A percentile compares a stretch with the other conserved stretches of the same genome.
Evolutionary conservation across 2,113 vertebrate species (phyloP).

Genomic region (Terrapene triunguis): DNA sequence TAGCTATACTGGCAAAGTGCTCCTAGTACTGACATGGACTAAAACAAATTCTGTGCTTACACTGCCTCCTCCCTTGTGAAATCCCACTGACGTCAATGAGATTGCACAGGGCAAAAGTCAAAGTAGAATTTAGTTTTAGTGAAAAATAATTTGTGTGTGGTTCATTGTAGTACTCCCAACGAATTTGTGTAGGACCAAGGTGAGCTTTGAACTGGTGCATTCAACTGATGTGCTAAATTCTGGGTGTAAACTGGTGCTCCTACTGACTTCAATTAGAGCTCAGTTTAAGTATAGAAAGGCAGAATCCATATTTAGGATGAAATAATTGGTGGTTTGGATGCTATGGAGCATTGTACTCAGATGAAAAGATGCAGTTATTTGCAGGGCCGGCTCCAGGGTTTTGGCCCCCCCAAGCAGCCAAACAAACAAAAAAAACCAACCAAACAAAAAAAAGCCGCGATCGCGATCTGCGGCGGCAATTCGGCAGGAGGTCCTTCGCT

Average conservation of each 20-base stretch:
- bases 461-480: no score
- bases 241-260: neutral
- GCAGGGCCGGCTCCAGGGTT: no score
- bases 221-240: slow-evolving; percentile 1
- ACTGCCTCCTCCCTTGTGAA: neutral
- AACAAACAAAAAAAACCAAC: no score
- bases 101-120: slow-evolving; percentile 16
- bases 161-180: neutral
- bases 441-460: no score
- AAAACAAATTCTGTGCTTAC: neutral
- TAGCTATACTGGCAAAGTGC: neutral
- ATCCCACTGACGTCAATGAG: neutral
- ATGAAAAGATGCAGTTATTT: neutral
- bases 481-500: no score
- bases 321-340: neutral
- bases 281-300: slow-evolving; percentile 1
- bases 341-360: neutral
- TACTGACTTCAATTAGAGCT: slow-evolving; percentile 24
- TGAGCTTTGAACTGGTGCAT: slow-evolving; percentile 24
- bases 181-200: neutral
- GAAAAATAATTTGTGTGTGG: neutral
- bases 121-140: neutral
- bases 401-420: no score
- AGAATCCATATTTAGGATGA: slow-evolving; percentile 4
- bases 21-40: neutral